Percentiles rank a stretch among this genome's conserved stretches.
Conservation (phyloP, 2,797 vertebrate genomes). For the Lepidocolaptes lacrymiger region DNA sequence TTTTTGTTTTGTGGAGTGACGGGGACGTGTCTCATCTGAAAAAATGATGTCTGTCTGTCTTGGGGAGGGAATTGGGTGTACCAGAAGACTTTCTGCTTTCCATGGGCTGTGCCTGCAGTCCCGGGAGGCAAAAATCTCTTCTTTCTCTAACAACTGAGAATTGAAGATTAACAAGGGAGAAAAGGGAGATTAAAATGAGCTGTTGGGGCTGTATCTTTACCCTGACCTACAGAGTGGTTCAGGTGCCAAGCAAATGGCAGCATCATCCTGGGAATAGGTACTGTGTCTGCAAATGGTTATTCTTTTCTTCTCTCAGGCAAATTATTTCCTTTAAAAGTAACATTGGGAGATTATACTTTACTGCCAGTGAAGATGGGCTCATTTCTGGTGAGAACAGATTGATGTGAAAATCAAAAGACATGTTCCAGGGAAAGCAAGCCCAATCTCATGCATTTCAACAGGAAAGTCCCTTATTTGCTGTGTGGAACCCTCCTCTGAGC, state of each 20-base stretch:
- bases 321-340: neutral
- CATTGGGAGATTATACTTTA: neutral
- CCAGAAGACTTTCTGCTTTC: slow-evolving; percentile 2
- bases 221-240: neutral
- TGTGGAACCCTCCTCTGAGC: neutral
- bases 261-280: neutral
- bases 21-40: neutral
- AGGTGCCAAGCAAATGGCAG: neutral
- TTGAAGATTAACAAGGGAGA: neutral
- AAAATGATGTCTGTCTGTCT: neutral
- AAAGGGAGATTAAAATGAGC: neutral
- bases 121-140: neutral
- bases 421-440: neutral
- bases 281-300: neutral
- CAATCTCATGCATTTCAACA: neutral
- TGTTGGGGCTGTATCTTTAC: neutral
- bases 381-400: neutral
- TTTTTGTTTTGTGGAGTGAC: neutral
- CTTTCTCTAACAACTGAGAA: neutral
- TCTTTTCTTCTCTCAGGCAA: neutral
- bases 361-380: neutral
- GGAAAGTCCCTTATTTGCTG: neutral
- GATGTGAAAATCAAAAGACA: neutral
- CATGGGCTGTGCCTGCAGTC: neutral
- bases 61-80: slow-evolving; percentile 4